Evolutionary conservation across 2,797 vertebrate genomes (phyloP).

Genomic region (Danio choprae): DNA sequence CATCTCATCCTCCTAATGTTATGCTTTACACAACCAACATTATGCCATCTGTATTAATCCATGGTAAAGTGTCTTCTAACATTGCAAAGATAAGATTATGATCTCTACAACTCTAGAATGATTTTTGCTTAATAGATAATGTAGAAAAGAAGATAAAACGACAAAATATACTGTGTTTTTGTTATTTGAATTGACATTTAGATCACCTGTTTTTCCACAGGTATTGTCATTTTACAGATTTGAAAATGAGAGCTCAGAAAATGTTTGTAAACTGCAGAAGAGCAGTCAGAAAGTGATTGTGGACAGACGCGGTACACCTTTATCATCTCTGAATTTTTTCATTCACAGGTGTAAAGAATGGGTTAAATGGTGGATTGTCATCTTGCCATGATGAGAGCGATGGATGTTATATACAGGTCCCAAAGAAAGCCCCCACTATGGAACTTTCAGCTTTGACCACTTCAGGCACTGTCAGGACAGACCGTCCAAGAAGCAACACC

Average conservation of each 20-base stretch:
- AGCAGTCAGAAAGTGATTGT: no score
- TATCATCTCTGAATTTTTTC: neutral
- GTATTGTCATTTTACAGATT: neutral
- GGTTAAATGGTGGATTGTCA: slow-evolving; percentile 16
- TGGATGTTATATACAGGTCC: slow-evolving; percentile 88
- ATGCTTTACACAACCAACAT: neutral
- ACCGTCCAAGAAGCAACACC: slow-evolving; percentile 81
- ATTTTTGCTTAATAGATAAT: neutral
- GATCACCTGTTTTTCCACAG: neutral
- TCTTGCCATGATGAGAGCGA: slow-evolving; percentile 80
- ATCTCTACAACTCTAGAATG: neutral
- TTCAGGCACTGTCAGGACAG: slow-evolving; percentile 61
- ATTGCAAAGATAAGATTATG: neutral
- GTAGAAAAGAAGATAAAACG: neutral
- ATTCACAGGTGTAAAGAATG: slow-evolving; percentile 74
- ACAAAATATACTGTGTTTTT: neutral
- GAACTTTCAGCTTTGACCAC: slow-evolving; percentile 85
- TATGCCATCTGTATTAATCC: neutral
- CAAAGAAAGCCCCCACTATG: slow-evolving; percentile 75
- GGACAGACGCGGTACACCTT: neutral
- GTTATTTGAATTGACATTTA: no score
- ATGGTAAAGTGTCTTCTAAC: neutral
- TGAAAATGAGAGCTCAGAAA: neutral
- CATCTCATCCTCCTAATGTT: neutral
- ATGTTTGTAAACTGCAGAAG: no score